phyloP scores from a whole-genome alignment of 2,797 vertebrate genomes.

The Distichodus sexfasciatus region DNA sequence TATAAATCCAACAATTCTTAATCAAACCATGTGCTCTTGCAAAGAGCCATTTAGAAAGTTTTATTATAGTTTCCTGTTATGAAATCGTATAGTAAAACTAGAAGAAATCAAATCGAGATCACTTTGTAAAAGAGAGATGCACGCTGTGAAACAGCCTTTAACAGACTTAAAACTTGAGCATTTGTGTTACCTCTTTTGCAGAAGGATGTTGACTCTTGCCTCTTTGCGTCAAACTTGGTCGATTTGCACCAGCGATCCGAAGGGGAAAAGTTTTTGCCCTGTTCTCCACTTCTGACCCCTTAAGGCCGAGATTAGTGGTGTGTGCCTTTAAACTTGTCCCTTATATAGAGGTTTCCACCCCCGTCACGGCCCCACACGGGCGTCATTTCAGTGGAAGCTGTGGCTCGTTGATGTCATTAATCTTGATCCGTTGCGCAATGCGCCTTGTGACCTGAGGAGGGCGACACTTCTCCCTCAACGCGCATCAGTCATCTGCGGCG shows the following conservation, averaged over 20 bases:
- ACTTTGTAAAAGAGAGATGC: too few species aligned
- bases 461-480: constrained; percentile 34
- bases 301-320: constrained; percentile 64
- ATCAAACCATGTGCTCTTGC: too few species aligned
- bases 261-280: constrained; percentile 20
- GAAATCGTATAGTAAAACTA: too few species aligned
- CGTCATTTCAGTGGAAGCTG: constrained; percentile 64
- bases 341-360: constrained; percentile 71
- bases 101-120: too few species aligned
- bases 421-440: constrained; percentile 52
- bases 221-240: neutral
- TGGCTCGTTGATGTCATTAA: constrained; percentile 70
- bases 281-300: constrained; percentile 55
- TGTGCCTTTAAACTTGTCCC: constrained; percentile 59
- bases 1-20: too few species aligned
- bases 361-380: constrained; percentile 66
- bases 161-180: neutral
- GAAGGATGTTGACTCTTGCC: neutral
- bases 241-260: neutral
- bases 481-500: neutral
- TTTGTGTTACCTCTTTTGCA: constrained; percentile 17
- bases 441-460: constrained; percentile 46
- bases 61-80: too few species aligned
- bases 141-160: too few species aligned
- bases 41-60: too few species aligned